Evolutionary conservation across 2,797 vertebrate genomes (phyloP), one percentile per base, ranked within the genome.

Genomic region (Rhadinocentrus ornatus): DNA sequence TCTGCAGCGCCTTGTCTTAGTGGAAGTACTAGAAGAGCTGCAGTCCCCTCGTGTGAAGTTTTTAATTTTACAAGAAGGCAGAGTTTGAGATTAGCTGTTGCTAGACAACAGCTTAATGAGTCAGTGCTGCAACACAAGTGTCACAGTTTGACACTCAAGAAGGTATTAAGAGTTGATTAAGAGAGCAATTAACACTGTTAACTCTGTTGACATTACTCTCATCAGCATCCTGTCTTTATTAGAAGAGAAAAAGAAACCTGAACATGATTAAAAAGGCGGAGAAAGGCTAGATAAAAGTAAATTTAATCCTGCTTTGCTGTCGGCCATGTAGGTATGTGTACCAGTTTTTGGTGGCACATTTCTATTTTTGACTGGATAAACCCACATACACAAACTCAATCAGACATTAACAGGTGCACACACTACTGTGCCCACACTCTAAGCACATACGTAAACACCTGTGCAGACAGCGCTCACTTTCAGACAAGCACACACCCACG

Each of bases 321-420:
- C 64, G 70, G 44, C 32, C 9, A 62, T 80, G 60, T 75, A 46
- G 32, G 63, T 26, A 29, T 72, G 32, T 29, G 69, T 22, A 53
- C 66, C 73, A 50, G 50, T 24, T 54, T 83, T 75, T 53, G 59
- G 64, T 61, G 73, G 63, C 64, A 69, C 27, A 69, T 62, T 88
- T 85, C 84, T 83, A 83, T 89, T 89, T 86, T 73, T 78, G 66
- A 84, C 34, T 62, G 71, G 74, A 79, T 50, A 82, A 77, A 73
- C 68, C 67, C 75, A 83, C 75, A 69, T 34, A 84, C 24, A 72
- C 63, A 85, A 69, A 76, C 58, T 74, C 16, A 8, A 82, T 85
- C 79, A 79, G 41, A 78, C 39, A 71, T 55, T 55, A n/a, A 71
- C 60, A 81, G 56, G 52, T 55, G 64, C 50, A 56, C 20, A 68